Conservation (phyloP, 1,140 invertebrate genomes). For the Pteromalus puparum region DNA sequence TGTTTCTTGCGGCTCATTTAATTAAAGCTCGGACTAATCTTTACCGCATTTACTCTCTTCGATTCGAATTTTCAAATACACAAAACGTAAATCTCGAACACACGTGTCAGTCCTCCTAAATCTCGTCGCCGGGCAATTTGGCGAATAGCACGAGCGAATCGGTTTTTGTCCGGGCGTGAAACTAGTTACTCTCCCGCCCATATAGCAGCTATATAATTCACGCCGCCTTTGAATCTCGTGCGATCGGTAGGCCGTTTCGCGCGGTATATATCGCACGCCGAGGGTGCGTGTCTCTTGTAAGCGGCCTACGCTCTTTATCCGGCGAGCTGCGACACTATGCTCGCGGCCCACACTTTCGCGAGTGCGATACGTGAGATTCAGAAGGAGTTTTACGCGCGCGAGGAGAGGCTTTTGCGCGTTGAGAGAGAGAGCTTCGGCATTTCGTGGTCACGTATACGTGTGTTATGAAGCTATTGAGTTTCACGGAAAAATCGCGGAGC, state of each 20-base stretch:
- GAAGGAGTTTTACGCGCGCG: neutral
- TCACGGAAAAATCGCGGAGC: neutral
- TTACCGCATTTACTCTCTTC: too few relatives aligned
- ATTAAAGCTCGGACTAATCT: too few relatives aligned
- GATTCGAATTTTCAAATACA: too few relatives aligned
- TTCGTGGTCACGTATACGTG: neutral
- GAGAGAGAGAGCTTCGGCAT: neutral
- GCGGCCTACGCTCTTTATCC: slow-evolving; percentile 35
- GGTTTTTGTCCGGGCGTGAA: slow-evolving; percentile 14
- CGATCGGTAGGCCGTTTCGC: slow-evolving; percentile 29
- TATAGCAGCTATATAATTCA: slow-evolving; percentile 25
- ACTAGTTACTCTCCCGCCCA: neutral
- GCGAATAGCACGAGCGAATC: neutral
- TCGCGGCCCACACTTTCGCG: neutral
- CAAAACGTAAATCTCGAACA: too few relatives aligned
- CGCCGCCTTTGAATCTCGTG: neutral
- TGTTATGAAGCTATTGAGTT: neutral
- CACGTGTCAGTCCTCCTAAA: neutral
- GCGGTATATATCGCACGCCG: neutral
- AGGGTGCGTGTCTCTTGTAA: slow-evolving; percentile 25
- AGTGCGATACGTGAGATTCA: neutral
- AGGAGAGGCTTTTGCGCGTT: neutral
- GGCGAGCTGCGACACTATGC: neutral
- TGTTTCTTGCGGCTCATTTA: too few relatives aligned
- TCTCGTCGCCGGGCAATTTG: slow-evolving; percentile 21